These are phyloP conservation scores for Ectemnius lituratus DNA, from an alignment of 2,888 invertebrate species.

Conservation along the genomic window DNA sequence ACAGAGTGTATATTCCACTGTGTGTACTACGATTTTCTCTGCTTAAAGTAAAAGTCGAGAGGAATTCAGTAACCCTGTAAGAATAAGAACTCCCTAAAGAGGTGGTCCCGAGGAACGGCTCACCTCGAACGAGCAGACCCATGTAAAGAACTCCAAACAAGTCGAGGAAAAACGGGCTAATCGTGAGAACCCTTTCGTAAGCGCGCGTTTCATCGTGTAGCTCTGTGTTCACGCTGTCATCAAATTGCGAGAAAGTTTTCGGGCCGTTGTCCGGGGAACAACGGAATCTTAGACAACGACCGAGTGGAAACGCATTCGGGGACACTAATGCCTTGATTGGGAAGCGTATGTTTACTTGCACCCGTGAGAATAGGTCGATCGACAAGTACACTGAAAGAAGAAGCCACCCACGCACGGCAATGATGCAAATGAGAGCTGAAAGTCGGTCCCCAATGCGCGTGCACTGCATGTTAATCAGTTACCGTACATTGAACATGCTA, in stretches of 20 bases:
- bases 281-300: conserved; percentile 43
- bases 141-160: neutral
- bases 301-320: conserved; percentile 57
- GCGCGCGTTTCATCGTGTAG: neutral
- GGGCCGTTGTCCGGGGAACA: conserved; percentile 13
- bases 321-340: conserved; percentile 68
- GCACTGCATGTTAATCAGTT: conserved; percentile 35
- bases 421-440: conserved; percentile 61
- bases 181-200: conserved; percentile 7
- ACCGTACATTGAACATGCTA: too few species aligned
- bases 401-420: conserved; percentile 46
- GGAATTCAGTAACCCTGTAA: too few species aligned
- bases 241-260: conserved; percentile 44
- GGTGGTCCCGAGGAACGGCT: neutral
- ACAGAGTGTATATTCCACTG: too few species aligned
- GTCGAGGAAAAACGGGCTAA: neutral
- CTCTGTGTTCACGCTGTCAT: neutral
- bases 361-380: conserved; percentile 30
- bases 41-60: too few species aligned
- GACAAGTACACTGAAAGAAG: conserved; percentile 52
- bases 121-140: neutral
- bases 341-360: conserved; percentile 51
- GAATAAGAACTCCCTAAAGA: neutral
- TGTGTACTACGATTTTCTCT: too few species aligned
- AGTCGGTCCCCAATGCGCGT: conserved; percentile 51